Evolutionary conservation across 2,797 vertebrate species (phyloP).

Genomic region (Merluccius polli): DNA sequence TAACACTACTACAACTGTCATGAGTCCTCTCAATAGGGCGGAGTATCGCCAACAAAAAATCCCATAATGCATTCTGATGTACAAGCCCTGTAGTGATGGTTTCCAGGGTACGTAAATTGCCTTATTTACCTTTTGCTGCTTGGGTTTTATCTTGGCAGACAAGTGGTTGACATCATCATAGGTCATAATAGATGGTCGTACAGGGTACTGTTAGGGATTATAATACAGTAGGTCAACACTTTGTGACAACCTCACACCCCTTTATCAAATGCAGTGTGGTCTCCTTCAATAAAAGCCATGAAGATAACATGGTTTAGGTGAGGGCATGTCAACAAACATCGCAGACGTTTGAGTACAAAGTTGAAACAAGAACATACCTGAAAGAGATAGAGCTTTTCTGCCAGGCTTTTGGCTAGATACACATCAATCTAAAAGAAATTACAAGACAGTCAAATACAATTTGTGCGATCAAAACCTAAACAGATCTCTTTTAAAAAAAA

Average conservation of each 20-base stretch:
- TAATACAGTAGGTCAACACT: background rate
- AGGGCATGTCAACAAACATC: background rate
- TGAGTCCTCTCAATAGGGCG: too few species aligned
- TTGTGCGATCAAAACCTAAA: background rate
- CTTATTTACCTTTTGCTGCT: constrained; percentile 86
- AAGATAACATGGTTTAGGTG: background rate
- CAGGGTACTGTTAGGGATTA: constrained; percentile 81
- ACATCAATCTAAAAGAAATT: constrained; percentile 82
- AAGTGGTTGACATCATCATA: constrained; percentile 89
- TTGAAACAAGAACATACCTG: constrained; percentile 76
- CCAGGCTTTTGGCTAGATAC: constrained; percentile 93
- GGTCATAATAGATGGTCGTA: constrained; percentile 89
- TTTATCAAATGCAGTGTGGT: too few species aligned
- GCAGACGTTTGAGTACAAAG: background rate
- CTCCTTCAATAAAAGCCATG: background rate
- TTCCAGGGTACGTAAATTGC: background rate
- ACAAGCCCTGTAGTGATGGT: background rate
- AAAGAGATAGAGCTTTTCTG: constrained; percentile 95
- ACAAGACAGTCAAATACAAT: background rate
- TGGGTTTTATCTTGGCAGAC: constrained; percentile 92
- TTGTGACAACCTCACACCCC: background rate
- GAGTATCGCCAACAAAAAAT: background rate
- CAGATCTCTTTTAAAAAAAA: background rate
- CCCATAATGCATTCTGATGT: background rate
- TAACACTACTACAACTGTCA: too few species aligned